Percentiles rank a stretch among this genome's conserved stretches.
Evolutionary conservation across 2,888 invertebrate genomes (phyloP).

Genomic region (Andrena fulva): DNA sequence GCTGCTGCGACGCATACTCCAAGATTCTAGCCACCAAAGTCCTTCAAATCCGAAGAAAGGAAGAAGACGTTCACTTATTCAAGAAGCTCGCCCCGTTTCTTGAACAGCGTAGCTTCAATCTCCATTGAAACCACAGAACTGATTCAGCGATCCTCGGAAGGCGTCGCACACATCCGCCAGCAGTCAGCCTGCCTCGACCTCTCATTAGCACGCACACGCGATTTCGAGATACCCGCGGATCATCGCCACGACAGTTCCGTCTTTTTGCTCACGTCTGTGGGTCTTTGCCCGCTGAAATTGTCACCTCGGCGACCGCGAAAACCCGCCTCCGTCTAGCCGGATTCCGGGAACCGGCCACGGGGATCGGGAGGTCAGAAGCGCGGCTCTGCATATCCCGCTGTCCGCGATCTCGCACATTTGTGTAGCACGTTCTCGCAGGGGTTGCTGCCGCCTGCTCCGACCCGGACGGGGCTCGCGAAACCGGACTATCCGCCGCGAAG

Average conservation of each 20-base stretch:
- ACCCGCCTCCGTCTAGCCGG: conserved; percentile 19
- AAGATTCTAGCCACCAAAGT: too few relatives aligned
- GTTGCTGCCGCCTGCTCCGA: conserved; percentile 28
- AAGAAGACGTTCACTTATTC: too few relatives aligned
- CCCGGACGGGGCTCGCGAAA: conserved; percentile 4
- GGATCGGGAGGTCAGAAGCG: conserved; percentile 49
- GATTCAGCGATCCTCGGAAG: background rate
- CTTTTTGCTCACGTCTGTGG: background rate
- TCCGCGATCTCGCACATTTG: conserved; percentile 55
- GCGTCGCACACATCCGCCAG: background rate
- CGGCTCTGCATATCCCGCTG: conserved; percentile 20
- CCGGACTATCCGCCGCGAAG: conserved; percentile 48
- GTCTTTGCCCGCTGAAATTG: conserved; percentile 28
- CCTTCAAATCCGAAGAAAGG: too few relatives aligned
- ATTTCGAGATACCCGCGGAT: conserved; percentile 22
- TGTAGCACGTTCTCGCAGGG: conserved; percentile 52
- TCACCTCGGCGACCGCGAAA: conserved; percentile 29
- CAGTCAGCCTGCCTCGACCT: background rate
- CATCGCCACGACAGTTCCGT: background rate
- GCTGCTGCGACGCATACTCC: too few relatives aligned
- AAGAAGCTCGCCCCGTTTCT: too few relatives aligned
- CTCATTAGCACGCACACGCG: conserved; percentile 35
- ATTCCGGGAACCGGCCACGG: conserved; percentile 30
- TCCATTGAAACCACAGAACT: background rate
- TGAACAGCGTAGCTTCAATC: background rate